Conservation (phyloP, 2,888 invertebrate genomes). For the Drosophila colorata region DNA sequence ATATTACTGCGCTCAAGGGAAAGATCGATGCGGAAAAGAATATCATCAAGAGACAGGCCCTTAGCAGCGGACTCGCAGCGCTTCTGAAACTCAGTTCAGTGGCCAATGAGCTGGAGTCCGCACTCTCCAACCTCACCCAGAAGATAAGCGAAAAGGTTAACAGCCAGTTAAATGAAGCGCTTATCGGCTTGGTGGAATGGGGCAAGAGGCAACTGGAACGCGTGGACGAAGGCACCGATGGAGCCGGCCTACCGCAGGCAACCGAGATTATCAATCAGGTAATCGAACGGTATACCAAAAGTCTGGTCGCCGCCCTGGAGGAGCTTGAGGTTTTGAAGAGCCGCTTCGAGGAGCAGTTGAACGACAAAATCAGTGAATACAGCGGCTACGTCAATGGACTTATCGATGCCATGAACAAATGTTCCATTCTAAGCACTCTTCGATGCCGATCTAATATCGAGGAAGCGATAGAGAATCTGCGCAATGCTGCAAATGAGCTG, state of each 20-base stretch:
- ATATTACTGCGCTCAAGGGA: background rate
- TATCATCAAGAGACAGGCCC: background rate
- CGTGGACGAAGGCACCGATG: background rate
- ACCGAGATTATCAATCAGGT: background rate
- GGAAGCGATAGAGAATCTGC: slow-evolving; percentile 14
- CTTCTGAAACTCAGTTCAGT: slow-evolving; percentile 9
- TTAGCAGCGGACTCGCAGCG: background rate
- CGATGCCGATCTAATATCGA: slow-evolving; percentile 13
- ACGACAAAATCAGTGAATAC: slow-evolving; percentile 30
- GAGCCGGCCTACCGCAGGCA: background rate
- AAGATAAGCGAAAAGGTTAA: slow-evolving; percentile 2
- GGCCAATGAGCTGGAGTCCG: background rate
- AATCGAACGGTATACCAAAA: background rate
- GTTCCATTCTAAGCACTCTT: background rate
- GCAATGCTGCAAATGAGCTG: background rate
- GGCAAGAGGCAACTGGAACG: slow-evolving; percentile 11
- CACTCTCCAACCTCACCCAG: background rate
- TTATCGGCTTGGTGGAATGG: slow-evolving; percentile 2
- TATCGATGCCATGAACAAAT: slow-evolving; percentile 5
- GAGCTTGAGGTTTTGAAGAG: slow-evolving; percentile 15
- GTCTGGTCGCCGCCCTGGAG: background rate
- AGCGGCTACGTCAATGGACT: background rate
- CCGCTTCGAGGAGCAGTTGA: background rate
- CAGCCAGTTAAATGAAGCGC: background rate
- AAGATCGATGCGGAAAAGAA: background rate